Conservation (phyloP, 2,797 vertebrate species). For the Gambelia wislizenii region DNA sequence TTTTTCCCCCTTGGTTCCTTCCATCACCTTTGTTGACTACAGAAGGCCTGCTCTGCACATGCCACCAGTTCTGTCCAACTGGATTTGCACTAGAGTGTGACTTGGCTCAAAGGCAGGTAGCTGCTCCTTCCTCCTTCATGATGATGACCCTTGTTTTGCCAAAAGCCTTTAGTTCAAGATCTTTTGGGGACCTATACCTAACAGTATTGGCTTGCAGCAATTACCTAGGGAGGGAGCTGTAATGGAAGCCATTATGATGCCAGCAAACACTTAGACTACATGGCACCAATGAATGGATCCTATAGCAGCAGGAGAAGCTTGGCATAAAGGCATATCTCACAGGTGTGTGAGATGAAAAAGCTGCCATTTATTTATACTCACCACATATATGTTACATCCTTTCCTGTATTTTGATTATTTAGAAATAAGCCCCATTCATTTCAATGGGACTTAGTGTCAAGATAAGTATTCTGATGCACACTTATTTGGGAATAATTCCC, state of each 20-base stretch:
- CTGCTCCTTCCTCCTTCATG: background rate
- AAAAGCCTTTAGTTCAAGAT: background rate
- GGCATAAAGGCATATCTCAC: background rate
- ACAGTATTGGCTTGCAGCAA: background rate
- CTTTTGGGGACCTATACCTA: background rate
- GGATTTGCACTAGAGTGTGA: background rate
- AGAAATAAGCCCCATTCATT: background rate
- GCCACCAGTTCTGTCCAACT: background rate
- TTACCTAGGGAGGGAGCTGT: conserved; percentile 4
- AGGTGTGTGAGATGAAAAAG: background rate
- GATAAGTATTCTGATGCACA: background rate
- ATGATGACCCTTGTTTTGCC: background rate
- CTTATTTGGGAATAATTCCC: background rate
- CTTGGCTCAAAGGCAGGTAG: conserved; percentile 1
- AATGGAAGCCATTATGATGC: conserved; percentile 34
- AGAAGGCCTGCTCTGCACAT: background rate
- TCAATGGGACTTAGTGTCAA: background rate
- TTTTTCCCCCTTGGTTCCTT: background rate
- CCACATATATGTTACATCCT: background rate
- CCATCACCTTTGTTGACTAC: background rate
- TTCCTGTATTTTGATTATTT: background rate
- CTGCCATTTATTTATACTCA: background rate
- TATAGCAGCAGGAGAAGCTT: background rate
- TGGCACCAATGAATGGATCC: background rate
- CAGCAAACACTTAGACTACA: background rate